Evolutionary conservation across 2,888 invertebrate genomes (phyloP), one percentile per base, ranked within the genome.

Genomic region (Chirona hameri): DNA sequence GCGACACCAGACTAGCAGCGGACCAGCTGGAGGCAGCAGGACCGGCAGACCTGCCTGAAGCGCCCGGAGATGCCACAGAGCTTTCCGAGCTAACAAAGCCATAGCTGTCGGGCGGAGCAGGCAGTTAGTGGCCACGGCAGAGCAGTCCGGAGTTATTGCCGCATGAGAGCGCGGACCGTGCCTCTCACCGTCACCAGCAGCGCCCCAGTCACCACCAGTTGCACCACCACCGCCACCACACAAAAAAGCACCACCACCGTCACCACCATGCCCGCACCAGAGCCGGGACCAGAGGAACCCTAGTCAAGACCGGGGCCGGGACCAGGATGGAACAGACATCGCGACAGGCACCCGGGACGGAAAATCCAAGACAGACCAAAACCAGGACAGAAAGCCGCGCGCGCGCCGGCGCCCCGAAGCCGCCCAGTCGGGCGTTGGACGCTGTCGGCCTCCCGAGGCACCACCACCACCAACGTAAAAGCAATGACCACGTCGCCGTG

Each of bases 181-280:
- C 31, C 31, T 29, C 76, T 76, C 76, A 76, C 76, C 76, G 76
- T 76, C 76, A 76, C 76, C 76, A 39, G 12, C 76, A 7, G 76
- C 29, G 76, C 29, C 69, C 76, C 31, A 39, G 31, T 7, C 39
- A 39, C 15, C 76, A 76, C 76, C 76, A 69, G 72, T 14, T 21
- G 60, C 60, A 60, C n/a, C 39, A 76, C 29, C 39, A 21, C 76
- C 31, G 21, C 39, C 76, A 39, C 76, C n/a, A n/a, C n/a, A n/a
- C n/a, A n/a, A n/a, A n/a, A n/a, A 29, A 29, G 69, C 76, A n/a
- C n/a, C 76, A 9, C 0, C 39, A 18, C 5, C 18, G 76, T 21
- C 69, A 10, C 29, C 69, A 15, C 57, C 18, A 18, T 7, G 57
- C 15, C 57, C 7, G 57, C 21, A 48, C 9, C 9, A 48, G 48